phyloP scores from a whole-genome alignment of 2,888 invertebrate genomes.

The Troides aeacus region DNA sequence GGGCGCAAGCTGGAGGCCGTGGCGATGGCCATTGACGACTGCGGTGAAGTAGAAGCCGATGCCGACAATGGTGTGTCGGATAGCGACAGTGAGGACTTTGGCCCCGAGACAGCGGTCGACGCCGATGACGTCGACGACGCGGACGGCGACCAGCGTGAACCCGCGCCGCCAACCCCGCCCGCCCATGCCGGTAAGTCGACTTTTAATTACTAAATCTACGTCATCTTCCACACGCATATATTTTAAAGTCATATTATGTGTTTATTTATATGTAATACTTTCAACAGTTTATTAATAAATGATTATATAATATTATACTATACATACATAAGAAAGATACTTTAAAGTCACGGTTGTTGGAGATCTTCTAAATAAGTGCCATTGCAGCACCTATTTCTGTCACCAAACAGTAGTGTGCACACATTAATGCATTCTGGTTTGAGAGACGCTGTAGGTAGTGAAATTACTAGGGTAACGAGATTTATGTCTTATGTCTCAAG shows the following conservation, averaged over 20 bases:
- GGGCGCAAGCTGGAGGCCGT: slow-evolving; percentile 49
- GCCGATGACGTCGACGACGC: slow-evolving; percentile 69
- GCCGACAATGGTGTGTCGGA: slow-evolving; percentile 68
- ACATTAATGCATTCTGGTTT: too few species aligned
- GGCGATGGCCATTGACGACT: slow-evolving; percentile 55
- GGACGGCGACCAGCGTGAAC: slow-evolving; percentile 64
- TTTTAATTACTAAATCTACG: background rate
- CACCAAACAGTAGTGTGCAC: too few species aligned
- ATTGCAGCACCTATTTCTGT: too few species aligned
- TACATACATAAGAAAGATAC: background rate
- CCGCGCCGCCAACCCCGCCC: slow-evolving; percentile 79
- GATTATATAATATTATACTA: too few species aligned
- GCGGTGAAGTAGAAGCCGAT: slow-evolving; percentile 48
- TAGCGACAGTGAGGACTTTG: slow-evolving; percentile 84
- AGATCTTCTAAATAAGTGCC: too few species aligned
- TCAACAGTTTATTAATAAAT: background rate
- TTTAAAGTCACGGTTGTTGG: too few species aligned
- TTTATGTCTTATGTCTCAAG: too few species aligned
- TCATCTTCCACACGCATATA: too few species aligned
- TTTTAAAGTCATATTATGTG: background rate
- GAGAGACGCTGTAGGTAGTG: too few species aligned
- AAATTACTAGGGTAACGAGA: too few species aligned
- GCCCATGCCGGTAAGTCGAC: slow-evolving; percentile 74
- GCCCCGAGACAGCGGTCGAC: slow-evolving; percentile 89
- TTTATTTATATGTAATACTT: background rate